Conservation (phyloP, 2,113 vertebrate species). For the Ia io region DNA sequence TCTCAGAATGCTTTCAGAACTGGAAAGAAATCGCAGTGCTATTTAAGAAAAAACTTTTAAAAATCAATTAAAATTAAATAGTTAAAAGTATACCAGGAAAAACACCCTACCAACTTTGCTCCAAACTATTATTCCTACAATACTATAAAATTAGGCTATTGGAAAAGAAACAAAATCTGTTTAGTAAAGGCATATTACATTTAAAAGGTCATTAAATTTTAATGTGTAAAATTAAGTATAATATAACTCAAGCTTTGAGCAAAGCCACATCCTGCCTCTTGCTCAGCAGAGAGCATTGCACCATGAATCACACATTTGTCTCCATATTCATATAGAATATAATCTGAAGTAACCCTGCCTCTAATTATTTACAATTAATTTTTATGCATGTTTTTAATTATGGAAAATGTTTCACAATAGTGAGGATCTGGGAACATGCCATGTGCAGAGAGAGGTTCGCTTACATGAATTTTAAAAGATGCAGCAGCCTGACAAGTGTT, state of each 20-base stretch:
- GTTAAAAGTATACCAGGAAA: background rate
- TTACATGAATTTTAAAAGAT: constrained; percentile 38
- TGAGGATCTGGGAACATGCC: background rate
- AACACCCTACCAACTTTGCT: background rate
- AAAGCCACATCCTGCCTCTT: constrained; percentile 47
- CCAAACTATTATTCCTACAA: constrained; percentile 23
- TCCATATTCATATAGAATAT: constrained; percentile 51
- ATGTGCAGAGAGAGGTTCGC: constrained; percentile 15
- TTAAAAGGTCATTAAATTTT: constrained; percentile 71
- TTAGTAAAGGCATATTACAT: constrained; percentile 50
- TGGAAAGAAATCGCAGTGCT: background rate
- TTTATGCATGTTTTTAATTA: constrained; percentile 71
- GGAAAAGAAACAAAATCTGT: constrained; percentile 7
- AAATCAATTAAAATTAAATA: background rate
- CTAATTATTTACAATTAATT: constrained; percentile 65
- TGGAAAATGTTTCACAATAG: constrained; percentile 41
- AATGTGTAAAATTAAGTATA: constrained; percentile 74
- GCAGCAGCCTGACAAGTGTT: background rate
- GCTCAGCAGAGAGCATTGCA: constrained; percentile 38
- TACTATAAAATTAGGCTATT: constrained; percentile 33
- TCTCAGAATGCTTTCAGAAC: constrained; percentile 18
- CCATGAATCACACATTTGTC: constrained; percentile 42
- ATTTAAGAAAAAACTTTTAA: constrained; percentile 16
- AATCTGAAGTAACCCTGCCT: constrained; percentile 56
- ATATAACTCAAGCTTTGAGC: constrained; percentile 61